Evolutionary conservation across 2,113 vertebrate species (phyloP), one percentile per base, ranked within the genome.

Genomic region (Tychaedon coryphoeus): DNA sequence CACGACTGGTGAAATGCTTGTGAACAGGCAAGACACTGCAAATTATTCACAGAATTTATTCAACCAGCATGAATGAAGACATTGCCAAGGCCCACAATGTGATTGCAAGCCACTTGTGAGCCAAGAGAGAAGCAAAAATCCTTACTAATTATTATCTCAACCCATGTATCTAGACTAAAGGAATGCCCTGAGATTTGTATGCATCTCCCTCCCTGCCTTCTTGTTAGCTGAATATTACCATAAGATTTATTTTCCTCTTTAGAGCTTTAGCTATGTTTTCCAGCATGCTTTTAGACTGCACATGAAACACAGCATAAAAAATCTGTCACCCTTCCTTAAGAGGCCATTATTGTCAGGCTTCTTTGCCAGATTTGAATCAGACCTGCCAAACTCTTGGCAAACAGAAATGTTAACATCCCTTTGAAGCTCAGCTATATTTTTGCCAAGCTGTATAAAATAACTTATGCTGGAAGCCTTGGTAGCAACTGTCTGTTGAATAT

Each of bases 361-460:
- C 77, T 93, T 85, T 88, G 88, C 88, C 95, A 96, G 83, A 76
- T 94, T 91, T 92, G 83, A 95, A 94, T 95, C 8, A 1, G 22
- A 93, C 94, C 91, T 96, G 94, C 85, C 93, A 40, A 40, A 92
- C 42, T 93, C 91, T 71, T 95, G 82, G 86, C 93, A 95, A 95
- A 87, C 79, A 70, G 45, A 87, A 95, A 95, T 83, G 73, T 96
- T 96, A 95, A 95, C 60, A 90, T 64, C 25, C 67, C 61, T 93
- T 90, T 97, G 82, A 92, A 76, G 90, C 57, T 82, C 64, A 69
- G 61, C 62, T 61, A 19, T 75, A n/a, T 31, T 96, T 96, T 91
- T 92, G 73, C 79, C 71, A 91, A 70, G 64, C 42, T 93, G 67
- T 51, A 77, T 83, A 48, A 96, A 94, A 89, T 60, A 88, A 86